These are phyloP conservation scores for Cinara cedri DNA, from an alignment of 2,888 invertebrate genomes.

Conservation along the genomic window DNA sequence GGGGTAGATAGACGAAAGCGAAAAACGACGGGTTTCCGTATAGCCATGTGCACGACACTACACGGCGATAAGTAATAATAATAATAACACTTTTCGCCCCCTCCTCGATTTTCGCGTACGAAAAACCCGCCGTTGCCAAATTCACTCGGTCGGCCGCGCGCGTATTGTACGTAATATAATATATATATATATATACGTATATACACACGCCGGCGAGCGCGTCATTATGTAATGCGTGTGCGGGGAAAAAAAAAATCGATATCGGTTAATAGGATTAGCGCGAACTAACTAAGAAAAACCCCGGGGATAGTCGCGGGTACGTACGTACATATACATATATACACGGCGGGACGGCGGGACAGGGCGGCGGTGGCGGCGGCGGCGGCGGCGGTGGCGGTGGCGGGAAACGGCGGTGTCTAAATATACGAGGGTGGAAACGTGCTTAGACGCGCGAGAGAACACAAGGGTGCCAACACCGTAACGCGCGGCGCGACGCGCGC, in stretches of 20 bases:
- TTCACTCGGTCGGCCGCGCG: slow-evolving; percentile 26
- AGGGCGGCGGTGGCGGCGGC: slow-evolving; percentile 5
- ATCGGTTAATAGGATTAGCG: slow-evolving; percentile 57
- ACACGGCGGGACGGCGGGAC: not conserved
- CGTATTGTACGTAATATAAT: slow-evolving; percentile 2
- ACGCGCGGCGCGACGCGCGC: too few species aligned
- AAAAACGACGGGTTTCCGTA: slow-evolving; percentile 23
- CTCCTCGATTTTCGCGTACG: too few species aligned
- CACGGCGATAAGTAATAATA: not conserved
- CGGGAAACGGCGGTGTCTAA: slow-evolving; percentile 47
- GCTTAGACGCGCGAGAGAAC: slow-evolving; percentile 50
- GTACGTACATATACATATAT: too few species aligned
- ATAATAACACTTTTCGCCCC: slow-evolving; percentile 27
- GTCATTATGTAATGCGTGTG: slow-evolving; percentile 55
- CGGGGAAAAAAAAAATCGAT: slow-evolving; percentile 54
- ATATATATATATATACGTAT: not conserved
- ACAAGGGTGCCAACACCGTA: slow-evolving; percentile 50
- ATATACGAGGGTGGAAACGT: slow-evolving; percentile 55
- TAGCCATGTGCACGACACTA: not conserved
- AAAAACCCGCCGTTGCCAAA: slow-evolving; percentile 54
- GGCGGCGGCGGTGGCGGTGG: slow-evolving; percentile 32
- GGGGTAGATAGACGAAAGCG: too few species aligned
- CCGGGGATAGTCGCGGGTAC: too few species aligned
- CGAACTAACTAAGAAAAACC: slow-evolving; percentile 56
- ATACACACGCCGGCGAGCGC: slow-evolving; percentile 22